These are phyloP conservation scores for Calephelis virginiensis DNA, from an alignment of 1,140 invertebrate species.

Conservation along the genomic window DNA sequence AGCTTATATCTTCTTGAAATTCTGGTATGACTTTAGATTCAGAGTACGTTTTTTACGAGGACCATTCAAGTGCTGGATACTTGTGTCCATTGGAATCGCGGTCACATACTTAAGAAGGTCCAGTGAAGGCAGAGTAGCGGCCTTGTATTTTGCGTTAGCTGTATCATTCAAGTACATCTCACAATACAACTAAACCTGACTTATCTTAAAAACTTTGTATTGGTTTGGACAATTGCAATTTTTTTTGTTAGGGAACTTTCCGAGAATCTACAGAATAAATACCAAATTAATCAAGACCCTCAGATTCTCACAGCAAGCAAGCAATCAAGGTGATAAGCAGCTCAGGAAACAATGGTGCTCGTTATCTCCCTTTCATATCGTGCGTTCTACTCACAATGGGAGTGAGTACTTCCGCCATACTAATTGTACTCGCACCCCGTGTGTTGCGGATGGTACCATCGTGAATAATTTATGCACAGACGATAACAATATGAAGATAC, in stretches of 20 bases:
- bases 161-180: no score
- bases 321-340: conserved; percentile 40
- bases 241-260: background rate
- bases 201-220: no score
- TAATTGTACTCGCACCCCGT: conserved; percentile 30
- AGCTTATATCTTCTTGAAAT: no score
- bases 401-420: conserved; percentile 39
- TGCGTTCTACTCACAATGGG: conserved; percentile 44
- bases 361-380: conserved; percentile 58
- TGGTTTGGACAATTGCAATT: no score
- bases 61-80: no score
- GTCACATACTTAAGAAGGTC: no score
- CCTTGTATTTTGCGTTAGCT: no score
- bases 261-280: background rate
- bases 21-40: no score
- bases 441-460: conserved; percentile 14
- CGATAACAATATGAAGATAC: conserved; percentile 3
- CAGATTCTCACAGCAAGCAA: conserved; percentile 39
- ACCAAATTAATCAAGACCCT: conserved; percentile 19
- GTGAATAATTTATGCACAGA: background rate
- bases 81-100: no score
- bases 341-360: conserved; percentile 42
- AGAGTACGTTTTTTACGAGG: no score
- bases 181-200: no score
- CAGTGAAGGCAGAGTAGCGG: no score